These are phyloP conservation scores for Zootoca vivipara DNA, from an alignment of 2,113 vertebrate species.

Conservation along the genomic window DNA sequence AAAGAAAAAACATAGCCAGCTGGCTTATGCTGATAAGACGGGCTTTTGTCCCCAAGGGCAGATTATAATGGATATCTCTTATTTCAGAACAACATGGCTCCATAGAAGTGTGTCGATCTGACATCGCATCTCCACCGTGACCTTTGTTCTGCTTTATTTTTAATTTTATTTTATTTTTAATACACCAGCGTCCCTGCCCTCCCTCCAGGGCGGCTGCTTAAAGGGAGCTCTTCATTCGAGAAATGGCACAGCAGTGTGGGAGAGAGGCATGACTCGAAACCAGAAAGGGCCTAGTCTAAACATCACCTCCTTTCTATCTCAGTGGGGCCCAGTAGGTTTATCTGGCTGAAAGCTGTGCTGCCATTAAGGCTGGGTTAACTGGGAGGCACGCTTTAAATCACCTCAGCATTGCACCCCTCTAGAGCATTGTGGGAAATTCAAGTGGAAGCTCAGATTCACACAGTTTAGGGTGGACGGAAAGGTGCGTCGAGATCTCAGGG, in stretches of 20 bases:
- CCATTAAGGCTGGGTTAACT: no score
- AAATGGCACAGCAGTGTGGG: not conserved
- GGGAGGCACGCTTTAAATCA: not conserved
- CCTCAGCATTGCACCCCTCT: not conserved
- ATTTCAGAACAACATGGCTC: constrained; percentile 12
- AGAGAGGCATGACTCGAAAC: not conserved
- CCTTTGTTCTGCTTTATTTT: constrained; percentile 6
- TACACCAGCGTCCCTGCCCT: not conserved
- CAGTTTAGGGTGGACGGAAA: no score
- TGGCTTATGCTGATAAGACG: constrained; percentile 19
- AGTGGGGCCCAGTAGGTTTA: not conserved
- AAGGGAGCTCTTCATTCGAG: not conserved
- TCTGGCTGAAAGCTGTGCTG: no score
- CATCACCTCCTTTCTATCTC: not conserved
- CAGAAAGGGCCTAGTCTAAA: not conserved
- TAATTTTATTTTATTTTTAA: not conserved
- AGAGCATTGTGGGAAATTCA: not conserved
- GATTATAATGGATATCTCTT: constrained; percentile 27
- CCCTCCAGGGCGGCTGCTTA: not conserved
- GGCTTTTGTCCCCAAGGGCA: not conserved
- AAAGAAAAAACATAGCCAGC: not conserved
- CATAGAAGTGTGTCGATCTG: constrained; percentile 17
- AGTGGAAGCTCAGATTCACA: not conserved
- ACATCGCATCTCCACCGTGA: constrained; percentile 26
- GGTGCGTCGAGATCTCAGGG: no score